Evolutionary conservation across 2,888 invertebrate genomes (phyloP).

Genomic region (Yponomeuta sedellus): DNA sequence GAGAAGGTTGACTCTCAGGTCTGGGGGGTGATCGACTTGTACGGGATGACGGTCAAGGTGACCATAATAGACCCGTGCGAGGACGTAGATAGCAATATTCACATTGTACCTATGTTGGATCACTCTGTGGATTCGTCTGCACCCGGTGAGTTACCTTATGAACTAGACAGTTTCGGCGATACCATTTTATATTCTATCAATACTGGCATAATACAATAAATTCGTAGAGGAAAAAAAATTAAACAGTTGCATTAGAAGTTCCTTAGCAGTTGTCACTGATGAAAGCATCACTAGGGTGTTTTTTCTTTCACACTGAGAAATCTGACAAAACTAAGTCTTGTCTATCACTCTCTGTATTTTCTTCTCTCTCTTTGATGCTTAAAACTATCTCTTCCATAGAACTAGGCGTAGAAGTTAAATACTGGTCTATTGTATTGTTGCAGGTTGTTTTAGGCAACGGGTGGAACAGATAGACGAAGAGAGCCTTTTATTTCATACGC

Average conservation of each 20-base stretch:
- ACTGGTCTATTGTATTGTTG: slow-evolving; percentile 23
- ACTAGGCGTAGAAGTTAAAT: no score
- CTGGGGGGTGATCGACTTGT: slow-evolving; percentile 97
- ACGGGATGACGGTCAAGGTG: slow-evolving; percentile 91
- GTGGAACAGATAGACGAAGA: slow-evolving; percentile 69
- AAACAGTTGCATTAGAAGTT: no score
- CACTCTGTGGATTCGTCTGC: slow-evolving; percentile 44
- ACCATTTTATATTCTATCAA: no score
- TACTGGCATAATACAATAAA: no score
- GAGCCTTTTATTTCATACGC: slow-evolving; percentile 90
- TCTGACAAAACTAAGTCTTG: no score
- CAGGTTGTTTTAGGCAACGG: slow-evolving; percentile 45
- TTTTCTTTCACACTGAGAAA: no score
- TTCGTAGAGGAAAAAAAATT: no score
- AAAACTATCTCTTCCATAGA: no score
- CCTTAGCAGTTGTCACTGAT: no score
- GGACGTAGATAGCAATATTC: slow-evolving; percentile 81
- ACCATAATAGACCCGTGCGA: slow-evolving; percentile 90
- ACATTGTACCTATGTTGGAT: slow-evolving; percentile 32
- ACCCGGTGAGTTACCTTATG: slow-evolving; percentile 44
- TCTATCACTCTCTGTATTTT: no score
- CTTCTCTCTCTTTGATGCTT: no score
- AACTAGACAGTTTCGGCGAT: background rate
- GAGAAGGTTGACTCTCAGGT: slow-evolving; percentile 86
- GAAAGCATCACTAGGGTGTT: no score